These are phyloP conservation scores for Prosopocoilus inquinatus DNA, from an alignment of 2,888 invertebrate genomes.

Conservation along the genomic window DNA sequence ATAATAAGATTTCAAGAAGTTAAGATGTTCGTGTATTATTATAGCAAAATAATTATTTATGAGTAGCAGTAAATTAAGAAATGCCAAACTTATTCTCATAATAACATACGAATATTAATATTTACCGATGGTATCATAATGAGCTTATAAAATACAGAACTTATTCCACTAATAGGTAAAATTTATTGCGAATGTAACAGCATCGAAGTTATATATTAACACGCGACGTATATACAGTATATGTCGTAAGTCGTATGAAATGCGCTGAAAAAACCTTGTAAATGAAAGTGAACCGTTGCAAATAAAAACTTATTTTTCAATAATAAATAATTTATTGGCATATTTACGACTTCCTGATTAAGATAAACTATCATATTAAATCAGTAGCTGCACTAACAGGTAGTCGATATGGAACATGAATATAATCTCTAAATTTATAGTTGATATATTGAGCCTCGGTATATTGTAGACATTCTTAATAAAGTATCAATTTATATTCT, in stretches of 20 bases:
- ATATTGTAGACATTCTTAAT: conserved; percentile 1
- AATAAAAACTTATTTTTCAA: neutral
- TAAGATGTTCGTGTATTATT: too few species aligned
- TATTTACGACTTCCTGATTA: conserved; percentile 5
- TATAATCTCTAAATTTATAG: neutral
- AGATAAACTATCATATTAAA: conserved; percentile 2
- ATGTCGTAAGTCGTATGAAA: too few species aligned
- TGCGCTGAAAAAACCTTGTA: neutral
- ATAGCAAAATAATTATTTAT: too few species aligned
- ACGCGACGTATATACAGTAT: too few species aligned
- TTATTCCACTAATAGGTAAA: too few species aligned
- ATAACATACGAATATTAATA: too few species aligned
- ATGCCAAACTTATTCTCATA: too few species aligned
- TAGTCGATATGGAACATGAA: neutral
- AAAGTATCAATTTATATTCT: conserved; percentile 5
- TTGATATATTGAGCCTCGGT: neutral
- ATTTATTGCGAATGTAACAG: too few species aligned
- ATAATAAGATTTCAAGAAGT: too few species aligned
- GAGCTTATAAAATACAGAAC: neutral
- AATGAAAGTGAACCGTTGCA: neutral
- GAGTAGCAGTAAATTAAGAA: too few species aligned
- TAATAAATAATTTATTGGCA: conserved; percentile 4
- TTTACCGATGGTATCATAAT: too few species aligned
- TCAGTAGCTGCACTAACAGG: conserved; percentile 3
- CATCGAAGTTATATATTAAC: too few species aligned